Conservation (phyloP, 2,888 invertebrate genomes). For the Tachina grossa region DNA sequence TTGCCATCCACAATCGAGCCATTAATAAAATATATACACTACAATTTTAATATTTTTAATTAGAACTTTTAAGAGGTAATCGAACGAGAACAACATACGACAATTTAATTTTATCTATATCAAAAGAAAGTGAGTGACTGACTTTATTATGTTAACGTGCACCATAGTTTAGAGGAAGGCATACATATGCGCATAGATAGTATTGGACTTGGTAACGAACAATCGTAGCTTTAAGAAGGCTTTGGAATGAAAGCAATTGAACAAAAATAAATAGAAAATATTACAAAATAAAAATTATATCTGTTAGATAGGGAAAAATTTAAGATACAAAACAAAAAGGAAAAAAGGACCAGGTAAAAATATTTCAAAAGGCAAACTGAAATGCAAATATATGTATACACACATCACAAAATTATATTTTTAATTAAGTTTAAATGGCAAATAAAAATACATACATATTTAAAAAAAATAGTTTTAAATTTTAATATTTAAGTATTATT, state of each 20-base stretch:
- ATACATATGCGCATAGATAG: background rate
- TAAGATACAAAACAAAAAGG: background rate
- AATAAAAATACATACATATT: background rate
- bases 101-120: no score
- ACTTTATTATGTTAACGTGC: background rate
- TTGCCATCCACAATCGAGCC: no score
- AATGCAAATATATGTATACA: background rate
- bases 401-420: conserved; percentile 10
- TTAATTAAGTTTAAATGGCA: conserved; percentile 12
- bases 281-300: background rate
- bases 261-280: background rate
- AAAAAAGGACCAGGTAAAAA: conserved; percentile 57
- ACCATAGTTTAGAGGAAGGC: background rate
- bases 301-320: background rate
- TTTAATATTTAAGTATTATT: conserved; percentile 32
- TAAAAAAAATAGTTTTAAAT: conserved; percentile 31
- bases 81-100: no score
- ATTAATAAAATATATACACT: no score
- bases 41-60: no score
- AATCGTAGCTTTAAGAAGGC: conserved; percentile 55
- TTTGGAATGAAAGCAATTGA: background rate
- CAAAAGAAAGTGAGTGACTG: background rate
- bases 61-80: no score
- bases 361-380: conserved; percentile 27
- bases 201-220: conserved; percentile 46